These are phyloP conservation scores for Linyphia triangularis DNA, from an alignment of 2,888 invertebrate genomes.

Conservation along the genomic window DNA sequence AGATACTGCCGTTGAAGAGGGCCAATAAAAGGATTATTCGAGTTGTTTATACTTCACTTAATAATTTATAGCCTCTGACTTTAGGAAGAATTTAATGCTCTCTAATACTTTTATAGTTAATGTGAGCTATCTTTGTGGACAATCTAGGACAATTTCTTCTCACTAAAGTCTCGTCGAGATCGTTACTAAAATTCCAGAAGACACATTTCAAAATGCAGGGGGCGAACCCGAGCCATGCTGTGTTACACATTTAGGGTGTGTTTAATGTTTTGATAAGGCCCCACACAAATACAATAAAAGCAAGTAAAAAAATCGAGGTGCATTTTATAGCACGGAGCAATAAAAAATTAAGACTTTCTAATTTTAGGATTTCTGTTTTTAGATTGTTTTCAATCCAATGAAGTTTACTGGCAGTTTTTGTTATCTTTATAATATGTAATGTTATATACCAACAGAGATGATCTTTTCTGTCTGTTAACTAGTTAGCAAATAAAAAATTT, in stretches of 20 bases:
- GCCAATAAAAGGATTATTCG: conserved; percentile 34
- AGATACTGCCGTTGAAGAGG: conserved; percentile 5
- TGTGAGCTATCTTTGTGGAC: background rate
- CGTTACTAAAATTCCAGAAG: background rate
- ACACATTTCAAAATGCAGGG: background rate
- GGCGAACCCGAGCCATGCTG: background rate
- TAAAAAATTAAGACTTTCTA: background rate
- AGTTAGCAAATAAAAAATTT: too few relatives aligned
- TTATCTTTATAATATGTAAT: too few relatives aligned
- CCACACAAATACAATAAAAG: background rate
- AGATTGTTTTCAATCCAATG: background rate
- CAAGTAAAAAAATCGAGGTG: background rate
- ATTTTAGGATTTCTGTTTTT: background rate
- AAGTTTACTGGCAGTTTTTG: too few relatives aligned
- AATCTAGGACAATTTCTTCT: background rate
- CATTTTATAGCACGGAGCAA: background rate
- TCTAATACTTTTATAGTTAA: background rate
- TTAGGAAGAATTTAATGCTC: background rate
- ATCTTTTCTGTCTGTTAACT: too few relatives aligned
- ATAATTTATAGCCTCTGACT: conserved; percentile 27
- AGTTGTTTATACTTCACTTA: background rate
- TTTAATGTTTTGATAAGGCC: background rate
- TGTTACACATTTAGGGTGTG: background rate
- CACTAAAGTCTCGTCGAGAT: background rate
- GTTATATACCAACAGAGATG: too few relatives aligned